These are phyloP conservation scores for Drosophila chauvacae DNA, from an alignment of 1,140 invertebrate species.

Conservation along the genomic window DNA sequence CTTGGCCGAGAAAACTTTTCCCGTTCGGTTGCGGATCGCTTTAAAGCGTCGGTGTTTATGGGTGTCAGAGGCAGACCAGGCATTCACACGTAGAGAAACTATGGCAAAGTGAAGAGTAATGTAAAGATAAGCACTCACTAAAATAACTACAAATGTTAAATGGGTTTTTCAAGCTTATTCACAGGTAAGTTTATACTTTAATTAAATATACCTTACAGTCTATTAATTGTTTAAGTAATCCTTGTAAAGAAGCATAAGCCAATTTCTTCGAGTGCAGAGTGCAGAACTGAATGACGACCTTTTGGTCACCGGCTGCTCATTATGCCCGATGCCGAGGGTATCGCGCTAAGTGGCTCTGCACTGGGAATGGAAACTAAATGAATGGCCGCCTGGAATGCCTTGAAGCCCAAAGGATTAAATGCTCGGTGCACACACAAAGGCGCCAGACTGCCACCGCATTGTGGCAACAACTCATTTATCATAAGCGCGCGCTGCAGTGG, in stretches of 20 bases:
- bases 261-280: constrained; percentile 1
- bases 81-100: not conserved
- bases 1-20: constrained; percentile 45
- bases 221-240: not conserved
- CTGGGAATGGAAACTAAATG: constrained; percentile 51
- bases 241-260: not conserved
- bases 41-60: constrained; percentile 38
- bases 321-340: constrained; percentile 46
- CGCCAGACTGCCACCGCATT: constrained; percentile 65
- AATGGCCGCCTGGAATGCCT: constrained; percentile 55
- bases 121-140: not conserved
- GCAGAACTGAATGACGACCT: not conserved
- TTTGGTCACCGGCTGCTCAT: constrained; percentile 41
- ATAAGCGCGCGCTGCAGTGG: constrained; percentile 55
- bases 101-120: not conserved
- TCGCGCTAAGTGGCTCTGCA: constrained; percentile 50
- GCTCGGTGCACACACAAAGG: constrained; percentile 42
- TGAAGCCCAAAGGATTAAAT: constrained; percentile 67
- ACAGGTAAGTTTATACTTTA: not conserved
- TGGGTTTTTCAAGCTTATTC: not conserved
- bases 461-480: constrained; percentile 78
- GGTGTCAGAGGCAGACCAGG: constrained; percentile 7
- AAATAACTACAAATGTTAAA: not conserved
- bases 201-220: not conserved
- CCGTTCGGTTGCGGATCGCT: constrained; percentile 37